Evolutionary conservation across 2,797 vertebrate genomes (phyloP).

Genomic region (Chrosomus eos): DNA sequence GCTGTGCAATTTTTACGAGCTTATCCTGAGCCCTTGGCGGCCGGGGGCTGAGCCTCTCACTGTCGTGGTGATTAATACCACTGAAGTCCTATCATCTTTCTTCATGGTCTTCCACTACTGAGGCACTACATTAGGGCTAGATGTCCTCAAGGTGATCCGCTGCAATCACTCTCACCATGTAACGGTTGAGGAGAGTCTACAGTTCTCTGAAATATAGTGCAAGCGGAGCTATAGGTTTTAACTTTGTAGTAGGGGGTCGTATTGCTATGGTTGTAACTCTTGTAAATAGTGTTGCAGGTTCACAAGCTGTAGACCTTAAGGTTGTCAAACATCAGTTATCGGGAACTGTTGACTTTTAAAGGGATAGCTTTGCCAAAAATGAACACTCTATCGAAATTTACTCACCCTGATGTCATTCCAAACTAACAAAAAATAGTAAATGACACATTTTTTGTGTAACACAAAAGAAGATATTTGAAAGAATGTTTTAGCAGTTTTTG

Average conservation of each 20-base stretch:
- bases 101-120: slow-evolving; percentile 58
- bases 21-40: slow-evolving; percentile 59
- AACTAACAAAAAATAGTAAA: neutral
- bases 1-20: slow-evolving; percentile 62
- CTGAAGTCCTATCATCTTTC: slow-evolving; percentile 63
- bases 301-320: slow-evolving; percentile 37
- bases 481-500: neutral
- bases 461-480: slow-evolving; percentile 6
- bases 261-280: slow-evolving; percentile 19
- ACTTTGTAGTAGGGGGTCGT: slow-evolving; percentile 30
- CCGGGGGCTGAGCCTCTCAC: slow-evolving; percentile 59
- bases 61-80: slow-evolving; percentile 65
- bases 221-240: slow-evolving; percentile 45
- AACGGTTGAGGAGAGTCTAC: slow-evolving; percentile 45
- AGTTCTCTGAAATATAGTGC: slow-evolving; percentile 54
- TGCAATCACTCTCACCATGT: slow-evolving; percentile 60
- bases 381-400: neutral
- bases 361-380: neutral
- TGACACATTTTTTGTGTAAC: neutral
- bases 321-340: slow-evolving; percentile 38
- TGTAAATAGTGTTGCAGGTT: slow-evolving; percentile 33
- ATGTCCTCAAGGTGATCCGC: slow-evolving; percentile 63
- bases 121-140: slow-evolving; percentile 62
- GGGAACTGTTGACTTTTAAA: slow-evolving; percentile 25
- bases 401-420: neutral